Base-by-base conservation (phyloP, 2,797 vertebrate genomes). In the Danio jaintianensis region DNA sequence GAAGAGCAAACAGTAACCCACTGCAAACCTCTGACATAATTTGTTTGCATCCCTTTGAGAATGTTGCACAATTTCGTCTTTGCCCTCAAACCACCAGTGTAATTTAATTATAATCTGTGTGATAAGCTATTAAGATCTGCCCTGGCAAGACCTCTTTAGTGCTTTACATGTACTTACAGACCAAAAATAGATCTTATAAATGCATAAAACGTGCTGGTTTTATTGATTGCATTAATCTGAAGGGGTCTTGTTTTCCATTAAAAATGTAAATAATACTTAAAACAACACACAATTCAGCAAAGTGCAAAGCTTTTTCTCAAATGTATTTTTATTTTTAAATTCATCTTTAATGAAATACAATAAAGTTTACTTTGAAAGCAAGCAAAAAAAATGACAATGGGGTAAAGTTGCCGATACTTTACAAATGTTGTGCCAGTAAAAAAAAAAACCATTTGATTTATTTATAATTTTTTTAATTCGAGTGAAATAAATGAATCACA, bases 71-170 rank as follows among this genome's bases (percentile, higher is more conserved):
- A 68, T 78, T 68, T 52, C 56, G 50, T 43, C 22, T 70, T 40
- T 59, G 43, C 64, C 76, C 45, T 59, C 36, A 61, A 78, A 78
- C 66, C 55, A 59, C 55, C 12, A 59, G 55, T 69, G 64, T 59
- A 78, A 69, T 78, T 69, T 20, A 70, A 78, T 78, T 13, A 61
- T 58, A 69, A 48, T 18, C 42, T 48, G 76, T 59, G 9, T 61
- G 40, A 68, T 69, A 79, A 50, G 66, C 29, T 50, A 69, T 70
- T 61, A 43, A 18, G 48, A 22, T 62, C 18, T 52, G 11, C 36
- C 45, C 53, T 68, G 36, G 43, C 55, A 43, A 48, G 71, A 61
- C 43, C 47, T 61, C 0, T 20, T 56, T 43, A 6, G 13, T 6
- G 38, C 29, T 68, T 20, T 29, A 3, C 5, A 68, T 38, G 12